Evolutionary conservation across 1,140 invertebrate genomes (phyloP).

Genomic region (Bombus waltoni): DNA sequence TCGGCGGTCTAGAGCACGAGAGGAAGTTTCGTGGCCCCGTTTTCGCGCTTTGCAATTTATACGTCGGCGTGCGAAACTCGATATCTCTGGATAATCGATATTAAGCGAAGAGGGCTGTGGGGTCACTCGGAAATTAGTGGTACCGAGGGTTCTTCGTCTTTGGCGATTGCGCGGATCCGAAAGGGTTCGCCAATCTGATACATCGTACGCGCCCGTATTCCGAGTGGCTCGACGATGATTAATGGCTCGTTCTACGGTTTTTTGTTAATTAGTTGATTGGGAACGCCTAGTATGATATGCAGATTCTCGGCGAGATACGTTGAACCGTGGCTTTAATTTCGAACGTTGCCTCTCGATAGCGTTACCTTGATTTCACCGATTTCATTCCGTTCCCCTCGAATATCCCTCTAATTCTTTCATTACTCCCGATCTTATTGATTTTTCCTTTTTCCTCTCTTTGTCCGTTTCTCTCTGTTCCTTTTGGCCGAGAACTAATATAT

Average conservation of each 20-base stretch:
- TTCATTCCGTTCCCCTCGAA: constrained; percentile 36
- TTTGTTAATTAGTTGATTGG: constrained; percentile 81
- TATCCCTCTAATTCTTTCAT: not conserved
- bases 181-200: constrained; percentile 79
- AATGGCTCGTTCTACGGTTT: constrained; percentile 76
- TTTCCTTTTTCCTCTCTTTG: constrained; percentile 2
- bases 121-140: constrained; percentile 71
- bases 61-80: not conserved
- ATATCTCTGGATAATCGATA: constrained; percentile 38
- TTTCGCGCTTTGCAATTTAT: constrained; percentile 31
- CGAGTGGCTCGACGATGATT: constrained; percentile 76
- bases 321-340: constrained; percentile 65
- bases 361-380: constrained; percentile 55
- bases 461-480: not conserved
- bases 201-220: constrained; percentile 69
- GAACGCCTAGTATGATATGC: constrained; percentile 80
- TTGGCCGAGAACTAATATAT: constrained; percentile 26
- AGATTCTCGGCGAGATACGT: constrained; percentile 74
- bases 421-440: constrained; percentile 26
- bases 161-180: constrained; percentile 59
- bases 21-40: not conserved
- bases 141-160: constrained; percentile 60
- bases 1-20: not conserved
- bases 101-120: constrained; percentile 29
- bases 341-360: constrained; percentile 52